A percentile compares a stretch with the other conserved stretches of the same genome.
phyloP scores from a whole-genome alignment of 2,888 invertebrate genomes.

The Vanessa cardui region DNA sequence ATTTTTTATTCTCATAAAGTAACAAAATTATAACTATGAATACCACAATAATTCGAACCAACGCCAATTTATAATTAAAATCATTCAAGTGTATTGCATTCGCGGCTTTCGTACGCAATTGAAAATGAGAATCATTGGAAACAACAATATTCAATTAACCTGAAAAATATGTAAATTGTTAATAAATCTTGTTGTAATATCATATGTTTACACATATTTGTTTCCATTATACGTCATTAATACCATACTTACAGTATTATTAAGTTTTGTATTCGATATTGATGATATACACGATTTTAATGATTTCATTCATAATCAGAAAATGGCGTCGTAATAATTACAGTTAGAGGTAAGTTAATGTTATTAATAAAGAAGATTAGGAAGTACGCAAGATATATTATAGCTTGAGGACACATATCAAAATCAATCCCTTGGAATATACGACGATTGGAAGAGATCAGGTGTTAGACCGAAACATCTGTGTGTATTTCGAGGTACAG shows the following conservation, averaged over 20 bases:
- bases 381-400: no score
- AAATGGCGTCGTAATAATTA: no score
- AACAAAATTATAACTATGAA: conserved; percentile 8
- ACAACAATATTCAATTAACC: conserved; percentile 29
- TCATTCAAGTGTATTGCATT: conserved; percentile 31
- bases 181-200: conserved; percentile 2
- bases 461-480: no score
- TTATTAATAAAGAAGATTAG: no score
- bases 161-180: conserved; percentile 15
- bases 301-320: no score
- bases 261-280: no score
- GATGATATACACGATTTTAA: no score
- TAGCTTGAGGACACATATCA: no score
- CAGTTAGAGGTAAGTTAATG: no score
- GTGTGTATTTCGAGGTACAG: no score
- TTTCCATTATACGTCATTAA: not conserved
- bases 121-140: conserved; percentile 22
- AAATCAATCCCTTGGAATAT: no score
- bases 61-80: conserved; percentile 31
- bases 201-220: not conserved
- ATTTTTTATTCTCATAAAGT: not conserved
- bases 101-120: conserved; percentile 28
- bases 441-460: no score
- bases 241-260: not conserved
- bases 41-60: conserved; percentile 10